Evolutionary conservation across 2,888 invertebrate species (phyloP).

Genomic region (Nesidiocoris tenuis): DNA sequence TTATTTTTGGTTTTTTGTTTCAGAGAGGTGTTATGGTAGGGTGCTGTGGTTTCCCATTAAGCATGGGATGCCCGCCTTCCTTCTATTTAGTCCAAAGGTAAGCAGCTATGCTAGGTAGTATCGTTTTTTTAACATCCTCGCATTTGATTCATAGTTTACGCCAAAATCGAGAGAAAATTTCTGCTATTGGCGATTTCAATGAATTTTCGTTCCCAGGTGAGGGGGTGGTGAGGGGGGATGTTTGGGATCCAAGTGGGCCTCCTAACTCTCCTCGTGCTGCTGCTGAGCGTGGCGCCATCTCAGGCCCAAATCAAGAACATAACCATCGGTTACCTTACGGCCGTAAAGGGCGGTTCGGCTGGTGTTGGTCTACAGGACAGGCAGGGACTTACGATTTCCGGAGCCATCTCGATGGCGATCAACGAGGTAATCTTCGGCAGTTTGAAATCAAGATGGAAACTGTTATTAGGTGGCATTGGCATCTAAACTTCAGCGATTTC

Average conservation of each 20-base stretch:
- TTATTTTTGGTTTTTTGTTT: conserved; percentile 51
- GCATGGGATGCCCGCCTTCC: conserved; percentile 55
- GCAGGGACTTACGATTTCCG: conserved; percentile 84
- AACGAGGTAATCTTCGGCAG: conserved; percentile 74
- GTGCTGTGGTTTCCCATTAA: conserved; percentile 51
- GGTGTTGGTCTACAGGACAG: conserved; percentile 65
- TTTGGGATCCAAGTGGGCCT: conserved; percentile 58
- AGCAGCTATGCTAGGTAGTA: background rate
- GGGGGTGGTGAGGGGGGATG: conserved; percentile 63
- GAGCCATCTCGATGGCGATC: conserved; percentile 85
- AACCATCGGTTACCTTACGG: conserved; percentile 83
- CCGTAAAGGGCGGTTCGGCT: conserved; percentile 63
- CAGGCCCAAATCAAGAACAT: conserved; percentile 59
- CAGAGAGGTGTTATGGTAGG: conserved; percentile 58
- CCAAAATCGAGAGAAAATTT: too few species aligned
- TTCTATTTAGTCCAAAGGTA: conserved; percentile 48
- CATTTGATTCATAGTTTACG: too few species aligned
- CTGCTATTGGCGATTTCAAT: background rate
- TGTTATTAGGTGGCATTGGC: too few species aligned
- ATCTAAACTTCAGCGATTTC: too few species aligned
- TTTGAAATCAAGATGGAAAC: too few species aligned
- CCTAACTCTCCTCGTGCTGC: conserved; percentile 64
- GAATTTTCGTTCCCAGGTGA: conserved; percentile 39
- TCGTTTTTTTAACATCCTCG: background rate
- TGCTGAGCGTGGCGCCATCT: conserved; percentile 60